Evolutionary conservation across 2,113 vertebrate genomes (phyloP).

Genomic region (Lampris megalopsis): DNA sequence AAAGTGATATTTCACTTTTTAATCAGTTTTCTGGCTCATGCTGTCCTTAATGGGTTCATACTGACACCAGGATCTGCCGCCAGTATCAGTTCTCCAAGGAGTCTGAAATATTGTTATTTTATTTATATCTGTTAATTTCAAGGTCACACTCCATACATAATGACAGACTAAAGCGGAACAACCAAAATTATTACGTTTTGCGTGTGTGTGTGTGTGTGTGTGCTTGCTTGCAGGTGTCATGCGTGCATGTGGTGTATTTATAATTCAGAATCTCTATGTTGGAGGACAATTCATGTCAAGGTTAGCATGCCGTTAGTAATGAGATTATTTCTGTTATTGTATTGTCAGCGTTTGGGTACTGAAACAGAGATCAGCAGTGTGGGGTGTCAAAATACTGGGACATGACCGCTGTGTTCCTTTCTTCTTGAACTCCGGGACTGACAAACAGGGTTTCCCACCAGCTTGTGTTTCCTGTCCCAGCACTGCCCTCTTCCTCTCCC

Average conservation of each 20-base stretch:
- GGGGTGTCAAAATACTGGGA: constrained; percentile 4
- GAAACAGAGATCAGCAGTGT: constrained; percentile 27
- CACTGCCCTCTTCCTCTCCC: constrained; percentile 71
- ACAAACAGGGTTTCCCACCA: constrained; percentile 64
- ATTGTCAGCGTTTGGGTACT: neutral
- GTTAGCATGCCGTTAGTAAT: constrained; percentile 12
- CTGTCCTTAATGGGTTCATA: no score
- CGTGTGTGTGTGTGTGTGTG: no score
- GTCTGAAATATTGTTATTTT: no score
- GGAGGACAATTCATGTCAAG: constrained; percentile 3
- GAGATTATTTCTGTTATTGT: constrained; percentile 21
- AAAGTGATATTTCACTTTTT: no score
- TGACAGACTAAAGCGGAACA: no score
- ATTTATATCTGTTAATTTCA: no score
- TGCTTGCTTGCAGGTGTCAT: no score
- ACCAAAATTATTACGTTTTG: no score
- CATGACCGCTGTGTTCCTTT: constrained; percentile 57
- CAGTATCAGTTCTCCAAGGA: no score
- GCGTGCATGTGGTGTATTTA: neutral
- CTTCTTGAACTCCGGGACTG: constrained; percentile 58
- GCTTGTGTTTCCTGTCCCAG: constrained; percentile 70
- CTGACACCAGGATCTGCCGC: no score
- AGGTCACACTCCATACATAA: no score
- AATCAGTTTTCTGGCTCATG: no score
- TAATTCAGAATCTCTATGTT: neutral